Conservation (phyloP, 2,888 invertebrate genomes). For the Noctua pronuba region DNA sequence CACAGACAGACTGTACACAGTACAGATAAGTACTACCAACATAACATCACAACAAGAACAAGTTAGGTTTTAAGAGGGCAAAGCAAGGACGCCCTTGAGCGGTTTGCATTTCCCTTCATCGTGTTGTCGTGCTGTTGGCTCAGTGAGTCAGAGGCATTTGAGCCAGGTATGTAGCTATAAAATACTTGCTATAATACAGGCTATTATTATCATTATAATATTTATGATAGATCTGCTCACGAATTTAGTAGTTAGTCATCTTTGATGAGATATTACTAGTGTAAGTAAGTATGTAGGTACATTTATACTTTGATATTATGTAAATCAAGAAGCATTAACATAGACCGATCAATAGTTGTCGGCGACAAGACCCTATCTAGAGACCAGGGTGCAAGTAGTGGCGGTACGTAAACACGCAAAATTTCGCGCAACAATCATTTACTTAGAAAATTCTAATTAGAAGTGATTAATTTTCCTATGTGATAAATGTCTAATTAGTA, state of each 20-base stretch:
- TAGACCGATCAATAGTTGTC: too few relatives aligned
- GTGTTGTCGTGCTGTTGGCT: conserved; percentile 26
- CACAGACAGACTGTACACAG: too few relatives aligned
- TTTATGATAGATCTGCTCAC: not conserved
- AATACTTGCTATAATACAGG: not conserved
- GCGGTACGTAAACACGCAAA: too few relatives aligned
- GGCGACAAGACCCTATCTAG: too few relatives aligned
- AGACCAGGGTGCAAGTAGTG: too few relatives aligned
- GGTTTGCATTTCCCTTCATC: conserved; percentile 34
- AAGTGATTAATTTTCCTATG: too few relatives aligned
- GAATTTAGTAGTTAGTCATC: not conserved
- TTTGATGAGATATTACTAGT: not conserved
- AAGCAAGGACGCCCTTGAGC: conserved; percentile 59
- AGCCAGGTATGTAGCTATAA: conserved; percentile 1
- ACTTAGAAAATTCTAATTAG: too few relatives aligned
- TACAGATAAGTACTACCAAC: not conserved
- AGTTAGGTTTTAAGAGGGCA: conserved; percentile 35
- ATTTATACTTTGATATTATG: not conserved
- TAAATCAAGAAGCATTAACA: not conserved
- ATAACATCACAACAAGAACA: conserved; percentile 13
- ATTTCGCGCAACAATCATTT: too few relatives aligned
- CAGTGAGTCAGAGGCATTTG: conserved; percentile 49
- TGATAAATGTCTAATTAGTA: too few relatives aligned
- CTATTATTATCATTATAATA: not conserved
- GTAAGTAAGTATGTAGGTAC: not conserved